phyloP scores from a whole-genome alignment of 1,140 invertebrate genomes.

The Ridgeia piscesae region DNA sequence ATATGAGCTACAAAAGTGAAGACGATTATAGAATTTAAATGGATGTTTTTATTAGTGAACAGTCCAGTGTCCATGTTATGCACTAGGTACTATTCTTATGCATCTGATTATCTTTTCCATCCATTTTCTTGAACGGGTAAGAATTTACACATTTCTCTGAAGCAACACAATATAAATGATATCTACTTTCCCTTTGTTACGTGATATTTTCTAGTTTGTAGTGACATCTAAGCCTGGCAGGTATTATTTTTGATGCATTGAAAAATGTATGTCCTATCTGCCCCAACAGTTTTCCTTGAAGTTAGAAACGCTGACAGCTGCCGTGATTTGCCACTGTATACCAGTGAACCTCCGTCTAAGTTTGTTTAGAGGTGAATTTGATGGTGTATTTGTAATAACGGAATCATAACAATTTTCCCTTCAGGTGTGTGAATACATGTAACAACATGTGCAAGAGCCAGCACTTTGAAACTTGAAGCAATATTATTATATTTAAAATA shows the following conservation, averaged over 20 bases:
- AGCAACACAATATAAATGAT: not conserved
- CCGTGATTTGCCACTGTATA: not conserved
- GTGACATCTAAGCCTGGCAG: not conserved
- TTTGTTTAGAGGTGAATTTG: not conserved
- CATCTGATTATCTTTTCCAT: not conserved
- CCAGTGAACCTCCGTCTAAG: not conserved
- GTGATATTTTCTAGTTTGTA: not conserved
- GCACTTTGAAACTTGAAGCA: not conserved
- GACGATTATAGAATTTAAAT: not conserved
- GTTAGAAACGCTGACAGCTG: not conserved
- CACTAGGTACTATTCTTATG: not conserved
- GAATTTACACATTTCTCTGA: not conserved
- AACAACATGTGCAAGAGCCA: not conserved
- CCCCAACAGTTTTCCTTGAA: not conserved
- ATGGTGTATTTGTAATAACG: not conserved
- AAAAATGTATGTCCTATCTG: not conserved
- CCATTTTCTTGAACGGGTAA: not conserved
- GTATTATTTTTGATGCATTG: not conserved
- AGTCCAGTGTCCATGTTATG: not conserved
- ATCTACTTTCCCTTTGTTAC: not conserved
- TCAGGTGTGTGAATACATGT: not conserved
- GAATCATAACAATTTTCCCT: not conserved
- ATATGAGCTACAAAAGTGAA: not conserved
- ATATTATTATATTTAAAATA: not conserved
- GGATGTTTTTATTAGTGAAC: not conserved